Evolutionary conservation across 2,888 invertebrate genomes (phyloP), one percentile per base, ranked within the genome.

Genomic region (Bimastos eiseni): DNA sequence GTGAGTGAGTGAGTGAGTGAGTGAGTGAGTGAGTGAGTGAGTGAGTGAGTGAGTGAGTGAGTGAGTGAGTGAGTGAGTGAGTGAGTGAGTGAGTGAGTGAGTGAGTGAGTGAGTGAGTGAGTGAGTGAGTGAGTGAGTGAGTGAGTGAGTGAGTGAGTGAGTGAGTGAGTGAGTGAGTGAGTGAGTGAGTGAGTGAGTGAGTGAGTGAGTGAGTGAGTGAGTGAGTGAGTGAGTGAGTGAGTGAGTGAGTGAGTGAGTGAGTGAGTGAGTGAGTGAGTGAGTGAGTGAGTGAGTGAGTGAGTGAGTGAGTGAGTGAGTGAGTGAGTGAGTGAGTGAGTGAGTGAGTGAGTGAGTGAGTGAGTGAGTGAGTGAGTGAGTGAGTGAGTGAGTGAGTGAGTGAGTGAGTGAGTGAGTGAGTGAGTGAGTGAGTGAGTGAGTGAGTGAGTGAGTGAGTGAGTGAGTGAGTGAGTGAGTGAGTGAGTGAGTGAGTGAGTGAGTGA

Each of bases 361-460:
- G 83, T n/a, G 83, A 83, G 30, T n/a, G 83, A 33, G 83, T n/a
- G 30, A 83, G 24, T n/a, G 83, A 83, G 83, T n/a, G 83, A 83
- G 30, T n/a, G 83, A 83, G 89, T 33, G 37, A 70, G 89, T 44
- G 55, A 89, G 33, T 34, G 89, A 70, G 55, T 19, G 70, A 34
- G 49, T n/a, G 55, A 44, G 89, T 33, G 34, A 70, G 30, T n/a
- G 41, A 89, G 24, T n/a, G 41, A 89, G 55, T 33, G 49, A 89
- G 33, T 33, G n/a, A 89, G 89, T n/a, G 49, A 89, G 70, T 44
- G n/a, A 89, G 44, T n/a, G 49, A 89, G 89, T n/a, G 83, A 83
- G 83, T n/a, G 24, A 89, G 49, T 49, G 89, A 49, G 49, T 49
- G 89, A 49, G 49, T 49, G 89, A 49, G 49, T 49, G 97, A 89